Percentiles rank a stretch among this genome's conserved stretches.
These are phyloP conservation scores for Lithobates pipiens DNA, from an alignment of 2,797 vertebrate species.

Conservation along the genomic window DNA sequence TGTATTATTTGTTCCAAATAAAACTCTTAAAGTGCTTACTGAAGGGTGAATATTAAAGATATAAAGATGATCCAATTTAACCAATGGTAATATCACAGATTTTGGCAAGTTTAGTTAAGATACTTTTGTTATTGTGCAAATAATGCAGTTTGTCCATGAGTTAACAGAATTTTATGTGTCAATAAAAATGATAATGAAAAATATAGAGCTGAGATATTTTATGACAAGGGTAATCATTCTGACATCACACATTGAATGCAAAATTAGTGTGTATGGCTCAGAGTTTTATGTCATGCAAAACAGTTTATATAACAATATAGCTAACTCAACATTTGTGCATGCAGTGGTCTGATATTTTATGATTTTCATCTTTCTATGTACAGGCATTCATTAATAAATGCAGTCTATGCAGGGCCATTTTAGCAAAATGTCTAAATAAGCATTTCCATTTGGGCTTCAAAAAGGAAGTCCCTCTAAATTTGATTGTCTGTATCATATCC, in stretches of 20 bases:
- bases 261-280: constrained; percentile 28
- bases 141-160: constrained; percentile 53
- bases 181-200: constrained; percentile 57
- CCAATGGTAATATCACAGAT: constrained; percentile 2
- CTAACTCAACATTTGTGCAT: background rate
- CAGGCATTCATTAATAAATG: too few relatives aligned
- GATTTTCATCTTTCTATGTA: too few relatives aligned
- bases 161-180: constrained; percentile 51
- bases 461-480: too few relatives aligned
- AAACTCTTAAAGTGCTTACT: constrained; percentile 30
- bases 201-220: constrained; percentile 57
- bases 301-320: constrained; percentile 32
- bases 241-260: constrained; percentile 45
- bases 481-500: too few relatives aligned
- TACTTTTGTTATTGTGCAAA: constrained; percentile 39
- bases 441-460: too few relatives aligned
- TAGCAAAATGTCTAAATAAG: too few relatives aligned
- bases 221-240: constrained; percentile 52
- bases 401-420: too few relatives aligned
- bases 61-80: constrained; percentile 17
- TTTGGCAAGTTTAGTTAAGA: constrained; percentile 40
- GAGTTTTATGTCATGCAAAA: constrained; percentile 50
- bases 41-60: constrained; percentile 36
- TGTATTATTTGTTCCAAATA: constrained; percentile 41
- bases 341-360: too few relatives aligned